These are phyloP conservation scores for Valencia hispanica DNA, from an alignment of 2,797 vertebrate species.

Conservation along the genomic window DNA sequence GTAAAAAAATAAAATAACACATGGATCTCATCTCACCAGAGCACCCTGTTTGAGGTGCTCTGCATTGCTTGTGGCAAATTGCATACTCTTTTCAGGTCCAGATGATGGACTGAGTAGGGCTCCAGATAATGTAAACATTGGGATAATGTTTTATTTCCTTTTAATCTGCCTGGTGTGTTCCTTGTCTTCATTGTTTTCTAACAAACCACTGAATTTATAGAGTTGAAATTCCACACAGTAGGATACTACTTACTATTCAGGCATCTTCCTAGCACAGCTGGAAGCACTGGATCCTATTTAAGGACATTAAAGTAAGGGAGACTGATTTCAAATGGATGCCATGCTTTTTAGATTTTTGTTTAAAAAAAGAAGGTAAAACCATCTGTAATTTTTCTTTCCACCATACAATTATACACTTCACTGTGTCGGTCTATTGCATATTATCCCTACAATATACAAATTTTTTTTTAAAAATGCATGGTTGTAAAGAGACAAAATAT, in stretches of 20 bases:
- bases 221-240: too few species aligned
- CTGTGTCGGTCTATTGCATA: background rate
- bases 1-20: background rate
- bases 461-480: too few species aligned
- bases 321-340: background rate
- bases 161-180: background rate
- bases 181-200: background rate
- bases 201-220: too few species aligned
- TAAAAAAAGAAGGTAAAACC: background rate
- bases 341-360: background rate
- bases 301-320: background rate
- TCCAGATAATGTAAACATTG: too few species aligned
- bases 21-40: background rate
- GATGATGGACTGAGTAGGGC: too few species aligned
- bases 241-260: too few species aligned
- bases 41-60: background rate
- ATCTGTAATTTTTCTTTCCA: background rate
- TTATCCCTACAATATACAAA: background rate
- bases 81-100: background rate
- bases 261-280: background rate
- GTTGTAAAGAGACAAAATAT: background rate
- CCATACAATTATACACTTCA: background rate
- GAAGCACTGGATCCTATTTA: background rate
- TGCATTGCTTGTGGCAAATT: background rate
- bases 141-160: background rate